Evolutionary conservation across 2,888 invertebrate genomes (phyloP).

Genomic region (Tridacna gigas): DNA sequence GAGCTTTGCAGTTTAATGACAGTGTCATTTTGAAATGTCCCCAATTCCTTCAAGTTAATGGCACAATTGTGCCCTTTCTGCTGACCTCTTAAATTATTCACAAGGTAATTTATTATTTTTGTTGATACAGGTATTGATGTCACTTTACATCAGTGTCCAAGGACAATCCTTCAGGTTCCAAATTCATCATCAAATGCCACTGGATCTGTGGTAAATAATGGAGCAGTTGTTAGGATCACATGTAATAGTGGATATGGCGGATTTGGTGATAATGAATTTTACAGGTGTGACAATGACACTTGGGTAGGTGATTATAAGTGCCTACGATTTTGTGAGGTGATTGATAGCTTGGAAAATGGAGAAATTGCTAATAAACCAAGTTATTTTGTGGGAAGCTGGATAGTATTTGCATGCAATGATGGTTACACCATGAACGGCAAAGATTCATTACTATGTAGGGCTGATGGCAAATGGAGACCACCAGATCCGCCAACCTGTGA

Average conservation of each 20-base stretch:
- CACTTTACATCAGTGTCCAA: too few species aligned
- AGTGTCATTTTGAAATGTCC: too few species aligned
- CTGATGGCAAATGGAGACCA: slow-evolving; percentile 27
- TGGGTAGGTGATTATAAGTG: slow-evolving; percentile 20
- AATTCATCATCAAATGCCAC: not conserved
- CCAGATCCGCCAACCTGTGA: slow-evolving; percentile 38
- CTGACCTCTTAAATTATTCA: too few species aligned
- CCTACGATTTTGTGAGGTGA: not conserved
- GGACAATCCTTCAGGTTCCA: too few species aligned
- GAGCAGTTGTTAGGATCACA: not conserved
- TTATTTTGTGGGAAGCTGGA: slow-evolving; percentile 18
- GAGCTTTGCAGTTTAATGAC: too few species aligned
- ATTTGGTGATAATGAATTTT: not conserved
- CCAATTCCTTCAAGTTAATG: too few species aligned
- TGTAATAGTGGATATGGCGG: slow-evolving; percentile 1
- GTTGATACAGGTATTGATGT: too few species aligned
- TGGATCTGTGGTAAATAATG: not conserved
- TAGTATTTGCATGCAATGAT: slow-evolving; percentile 37
- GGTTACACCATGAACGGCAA: slow-evolving; percentile 27
- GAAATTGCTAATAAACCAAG: slow-evolving; percentile 11
- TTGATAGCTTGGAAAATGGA: slow-evolving; percentile 35
- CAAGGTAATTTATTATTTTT: too few species aligned
- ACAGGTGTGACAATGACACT: not conserved
- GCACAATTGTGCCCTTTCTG: too few species aligned
- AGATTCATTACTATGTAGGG: slow-evolving; percentile 16